Evolutionary conservation across 1,140 invertebrate genomes (phyloP).

Genomic region (Sycobia sp.): DNA sequence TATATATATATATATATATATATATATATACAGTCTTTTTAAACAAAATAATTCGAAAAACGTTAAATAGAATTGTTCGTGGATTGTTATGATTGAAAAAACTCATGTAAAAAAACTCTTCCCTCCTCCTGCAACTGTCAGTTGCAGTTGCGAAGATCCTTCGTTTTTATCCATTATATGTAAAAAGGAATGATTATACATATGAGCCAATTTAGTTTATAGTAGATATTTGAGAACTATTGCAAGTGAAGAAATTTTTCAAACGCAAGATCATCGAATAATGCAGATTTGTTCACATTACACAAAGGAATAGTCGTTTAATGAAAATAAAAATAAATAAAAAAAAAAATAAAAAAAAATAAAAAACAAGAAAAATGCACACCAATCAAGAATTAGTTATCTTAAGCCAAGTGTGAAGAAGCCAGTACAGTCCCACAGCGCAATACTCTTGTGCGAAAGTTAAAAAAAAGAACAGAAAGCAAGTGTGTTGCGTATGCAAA

Average conservation of each 20-base stretch:
- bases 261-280: conserved; percentile 5
- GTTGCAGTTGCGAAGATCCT: conserved; percentile 2
- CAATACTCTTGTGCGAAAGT: conserved; percentile 37
- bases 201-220: conserved; percentile 40
- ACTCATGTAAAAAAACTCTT: conserved; percentile 24
- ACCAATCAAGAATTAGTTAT: conserved; percentile 50
- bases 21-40: too few relatives aligned
- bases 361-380: conserved; percentile 25
- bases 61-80: too few relatives aligned
- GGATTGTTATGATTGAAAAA: too few relatives aligned
- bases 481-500: too few relatives aligned
- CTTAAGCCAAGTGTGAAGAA: conserved; percentile 45
- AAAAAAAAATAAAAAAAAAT: too few relatives aligned
- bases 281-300: conserved; percentile 30
- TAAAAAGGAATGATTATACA: conserved; percentile 38
- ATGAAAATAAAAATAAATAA: conserved; percentile 22
- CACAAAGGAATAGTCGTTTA: conserved; percentile 9
- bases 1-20: too few relatives aligned
- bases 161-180: conserved; percentile 33
- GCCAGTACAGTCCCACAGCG: conserved; percentile 53
- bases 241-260: conserved; percentile 4
- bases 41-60: too few relatives aligned
- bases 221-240: conserved; percentile 26
- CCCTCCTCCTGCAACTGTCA: conserved; percentile 17
- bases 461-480: not conserved